phyloP scores from a whole-genome alignment of 2,888 invertebrate species.

The Cephus sareptanus region DNA sequence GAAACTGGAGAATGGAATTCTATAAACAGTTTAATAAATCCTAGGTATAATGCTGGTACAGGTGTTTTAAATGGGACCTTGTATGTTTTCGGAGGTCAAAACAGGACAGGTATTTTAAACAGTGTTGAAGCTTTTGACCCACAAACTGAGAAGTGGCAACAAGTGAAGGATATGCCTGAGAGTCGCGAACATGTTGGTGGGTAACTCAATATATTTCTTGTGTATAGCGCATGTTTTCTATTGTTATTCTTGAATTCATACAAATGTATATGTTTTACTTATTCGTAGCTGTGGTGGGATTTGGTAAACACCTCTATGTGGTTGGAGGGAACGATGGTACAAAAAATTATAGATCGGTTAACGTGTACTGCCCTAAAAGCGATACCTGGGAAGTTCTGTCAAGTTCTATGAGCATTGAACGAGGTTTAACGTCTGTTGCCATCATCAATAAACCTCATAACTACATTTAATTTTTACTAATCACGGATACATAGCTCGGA shows the following conservation, averaged over 20 bases:
- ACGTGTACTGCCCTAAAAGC: conserved; percentile 89
- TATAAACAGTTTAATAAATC: conserved; percentile 90
- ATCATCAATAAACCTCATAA: conserved; percentile 82
- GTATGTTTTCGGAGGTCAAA: conserved; percentile 96
- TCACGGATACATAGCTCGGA: too few relatives aligned
- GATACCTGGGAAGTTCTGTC: conserved; percentile 88
- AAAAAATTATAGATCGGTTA: conserved; percentile 90
- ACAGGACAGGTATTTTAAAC: conserved; percentile 93
- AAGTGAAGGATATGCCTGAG: conserved; percentile 86
- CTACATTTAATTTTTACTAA: too few relatives aligned
- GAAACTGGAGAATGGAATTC: conserved; percentile 84
- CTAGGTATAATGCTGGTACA: conserved; percentile 92
- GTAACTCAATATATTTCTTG: background rate
- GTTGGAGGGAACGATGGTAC: conserved; percentile 97
- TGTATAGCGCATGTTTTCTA: background rate
- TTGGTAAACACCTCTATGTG: conserved; percentile 87
- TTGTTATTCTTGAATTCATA: background rate
- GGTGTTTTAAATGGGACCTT: conserved; percentile 90
- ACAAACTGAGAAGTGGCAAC: conserved; percentile 80
- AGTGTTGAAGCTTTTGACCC: conserved; percentile 92
- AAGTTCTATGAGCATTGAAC: conserved; percentile 90
- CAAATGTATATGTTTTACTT: background rate
- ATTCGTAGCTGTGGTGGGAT: conserved; percentile 80
- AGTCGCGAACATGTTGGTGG: conserved; percentile 92
- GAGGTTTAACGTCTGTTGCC: conserved; percentile 94